phyloP scores from a whole-genome alignment of 2,113 vertebrate genomes.

The Cyrtonyx montezumae region DNA sequence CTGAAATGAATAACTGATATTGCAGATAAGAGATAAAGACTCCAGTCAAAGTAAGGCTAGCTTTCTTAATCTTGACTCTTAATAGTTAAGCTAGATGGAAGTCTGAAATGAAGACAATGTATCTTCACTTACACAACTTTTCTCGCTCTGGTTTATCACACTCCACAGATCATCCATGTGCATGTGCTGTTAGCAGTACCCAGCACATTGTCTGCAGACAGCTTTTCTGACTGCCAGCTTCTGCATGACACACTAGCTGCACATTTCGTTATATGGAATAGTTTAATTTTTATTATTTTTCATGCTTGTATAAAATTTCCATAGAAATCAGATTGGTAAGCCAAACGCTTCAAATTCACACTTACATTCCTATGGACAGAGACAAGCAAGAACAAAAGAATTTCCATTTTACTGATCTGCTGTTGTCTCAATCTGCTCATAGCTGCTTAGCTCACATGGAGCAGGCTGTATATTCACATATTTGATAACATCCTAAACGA shows the following conservation, averaged over 20 bases:
- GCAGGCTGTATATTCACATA: rapidly evolving
- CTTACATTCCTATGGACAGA: background rate
- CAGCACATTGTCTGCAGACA: background rate
- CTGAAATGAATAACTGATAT: background rate
- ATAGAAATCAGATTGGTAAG: background rate
- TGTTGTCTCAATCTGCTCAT: background rate
- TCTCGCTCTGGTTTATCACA: background rate
- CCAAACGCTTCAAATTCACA: background rate
- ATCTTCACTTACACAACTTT: background rate
- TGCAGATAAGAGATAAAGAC: background rate
- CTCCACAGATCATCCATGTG: background rate
- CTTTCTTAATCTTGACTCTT: background rate
- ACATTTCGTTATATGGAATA: background rate
- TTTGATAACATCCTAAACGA: background rate
- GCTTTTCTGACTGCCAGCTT: background rate
- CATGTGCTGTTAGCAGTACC: background rate
- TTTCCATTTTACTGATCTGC: background rate
- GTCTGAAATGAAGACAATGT: background rate
- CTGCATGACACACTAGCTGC: rapidly evolving
- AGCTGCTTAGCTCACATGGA: background rate
- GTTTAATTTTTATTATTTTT: background rate
- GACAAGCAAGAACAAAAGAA: background rate
- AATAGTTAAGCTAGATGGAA: background rate
- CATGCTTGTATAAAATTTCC: background rate
- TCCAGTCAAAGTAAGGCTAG: background rate